These are phyloP conservation scores for Pseudochirops corinnae DNA, from an alignment of 2,797 vertebrate species.

Conservation along the genomic window DNA sequence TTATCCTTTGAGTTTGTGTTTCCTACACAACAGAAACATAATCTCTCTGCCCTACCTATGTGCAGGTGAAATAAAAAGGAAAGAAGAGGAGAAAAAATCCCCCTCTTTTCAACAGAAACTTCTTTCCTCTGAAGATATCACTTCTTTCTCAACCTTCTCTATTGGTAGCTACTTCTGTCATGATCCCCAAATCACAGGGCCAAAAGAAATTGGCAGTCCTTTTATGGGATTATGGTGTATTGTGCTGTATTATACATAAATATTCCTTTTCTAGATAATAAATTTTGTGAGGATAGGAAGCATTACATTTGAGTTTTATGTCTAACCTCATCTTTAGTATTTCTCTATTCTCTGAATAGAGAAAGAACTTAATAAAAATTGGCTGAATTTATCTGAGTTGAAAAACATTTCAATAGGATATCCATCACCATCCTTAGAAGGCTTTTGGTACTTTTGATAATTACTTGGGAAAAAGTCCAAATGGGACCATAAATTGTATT, in stretches of 20 bases:
- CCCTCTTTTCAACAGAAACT: not conserved
- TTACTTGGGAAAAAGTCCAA: not conserved
- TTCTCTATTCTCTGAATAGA: not conserved
- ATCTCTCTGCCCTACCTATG: not conserved
- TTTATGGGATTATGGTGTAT: not conserved
- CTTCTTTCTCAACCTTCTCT: slow-evolving; percentile 8
- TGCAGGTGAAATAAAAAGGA: not conserved
- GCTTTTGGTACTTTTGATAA: not conserved
- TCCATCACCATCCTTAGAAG: not conserved
- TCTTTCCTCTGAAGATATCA: not conserved
- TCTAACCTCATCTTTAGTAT: not conserved
- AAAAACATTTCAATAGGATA: not conserved
- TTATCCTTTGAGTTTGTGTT: not conserved
- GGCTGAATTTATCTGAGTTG: not conserved
- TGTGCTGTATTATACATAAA: not conserved
- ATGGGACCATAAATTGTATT: not conserved
- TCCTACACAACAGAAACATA: not conserved
- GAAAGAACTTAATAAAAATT: not conserved
- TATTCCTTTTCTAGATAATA: not conserved
- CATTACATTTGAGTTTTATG: not conserved
- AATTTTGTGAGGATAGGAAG: not conserved
- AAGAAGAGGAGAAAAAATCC: not conserved
- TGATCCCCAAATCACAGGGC: not conserved
- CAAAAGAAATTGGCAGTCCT: not conserved
- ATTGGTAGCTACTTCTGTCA: slow-evolving; percentile 12